These are phyloP conservation scores for Dryocosmus kuriphilus DNA, from an alignment of 2,888 invertebrate species.

Conservation along the genomic window DNA sequence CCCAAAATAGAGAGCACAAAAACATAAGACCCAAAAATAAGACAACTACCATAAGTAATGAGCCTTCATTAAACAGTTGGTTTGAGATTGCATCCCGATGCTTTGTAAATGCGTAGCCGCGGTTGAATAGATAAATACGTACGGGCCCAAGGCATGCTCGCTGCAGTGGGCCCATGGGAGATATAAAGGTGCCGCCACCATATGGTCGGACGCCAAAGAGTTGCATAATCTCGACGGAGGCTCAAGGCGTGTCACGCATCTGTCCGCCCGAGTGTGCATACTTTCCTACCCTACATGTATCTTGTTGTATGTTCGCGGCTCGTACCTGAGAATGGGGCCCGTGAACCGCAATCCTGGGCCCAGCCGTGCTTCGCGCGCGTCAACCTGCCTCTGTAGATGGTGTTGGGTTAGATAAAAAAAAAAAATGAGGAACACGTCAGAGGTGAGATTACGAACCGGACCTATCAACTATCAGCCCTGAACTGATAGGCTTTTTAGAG, in stretches of 20 bases:
- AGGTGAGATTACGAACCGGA: slow-evolving; percentile 15
- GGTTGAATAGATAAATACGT: slow-evolving; percentile 48
- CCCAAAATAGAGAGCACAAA: neutral
- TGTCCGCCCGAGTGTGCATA: slow-evolving; percentile 60
- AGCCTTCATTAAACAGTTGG: slow-evolving; percentile 41
- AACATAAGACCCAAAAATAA: slow-evolving; percentile 41
- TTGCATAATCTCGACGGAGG: slow-evolving; percentile 69
- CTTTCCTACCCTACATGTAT: slow-evolving; percentile 18
- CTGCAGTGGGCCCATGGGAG: slow-evolving; percentile 64
- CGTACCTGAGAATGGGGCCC: neutral
- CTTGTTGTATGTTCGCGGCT: slow-evolving; percentile 1
- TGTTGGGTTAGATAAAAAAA: slow-evolving; percentile 6
- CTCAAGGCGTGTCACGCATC: slow-evolving; percentile 72
- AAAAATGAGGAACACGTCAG: neutral
- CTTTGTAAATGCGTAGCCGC: slow-evolving; percentile 43
- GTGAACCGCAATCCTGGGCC: slow-evolving; percentile 1
- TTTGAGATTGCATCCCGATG: neutral
- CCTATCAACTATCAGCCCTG: neutral
- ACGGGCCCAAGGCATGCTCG: slow-evolving; percentile 55
- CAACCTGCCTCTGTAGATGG: slow-evolving; percentile 31
- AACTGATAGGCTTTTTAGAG: neutral
- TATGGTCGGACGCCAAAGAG: slow-evolving; percentile 65
- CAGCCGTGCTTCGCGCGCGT: slow-evolving; percentile 43
- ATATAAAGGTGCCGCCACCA: slow-evolving; percentile 73
- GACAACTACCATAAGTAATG: slow-evolving; percentile 51